These are phyloP conservation scores for Eclectus roratus DNA, from an alignment of 2,113 vertebrate species.

Conservation along the genomic window DNA sequence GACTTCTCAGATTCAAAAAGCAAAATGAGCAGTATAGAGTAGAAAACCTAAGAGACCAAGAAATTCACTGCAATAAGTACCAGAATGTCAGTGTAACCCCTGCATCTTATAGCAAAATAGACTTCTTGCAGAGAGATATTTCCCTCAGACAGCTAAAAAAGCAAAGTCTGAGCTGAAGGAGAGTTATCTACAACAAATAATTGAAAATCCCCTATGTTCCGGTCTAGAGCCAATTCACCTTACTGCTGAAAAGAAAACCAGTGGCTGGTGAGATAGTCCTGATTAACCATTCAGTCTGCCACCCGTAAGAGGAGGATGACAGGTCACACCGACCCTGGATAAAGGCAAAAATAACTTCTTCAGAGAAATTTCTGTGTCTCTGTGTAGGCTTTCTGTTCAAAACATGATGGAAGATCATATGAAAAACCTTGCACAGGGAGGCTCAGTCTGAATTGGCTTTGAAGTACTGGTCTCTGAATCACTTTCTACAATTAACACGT, in stretches of 20 bases:
- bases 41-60: background rate
- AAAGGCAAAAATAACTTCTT: background rate
- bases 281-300: background rate
- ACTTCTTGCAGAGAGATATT: background rate
- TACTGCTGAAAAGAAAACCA: background rate
- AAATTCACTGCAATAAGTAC: background rate
- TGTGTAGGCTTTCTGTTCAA: background rate
- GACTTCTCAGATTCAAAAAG: background rate
- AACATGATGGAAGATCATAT: background rate
- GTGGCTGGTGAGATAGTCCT: background rate
- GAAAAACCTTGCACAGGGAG: background rate
- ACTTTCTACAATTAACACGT: constrained; percentile 20
- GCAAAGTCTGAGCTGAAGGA: background rate
- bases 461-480: background rate
- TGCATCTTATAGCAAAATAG: background rate
- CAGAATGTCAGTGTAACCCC: background rate
- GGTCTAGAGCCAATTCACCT: background rate
- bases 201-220: background rate
- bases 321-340: background rate
- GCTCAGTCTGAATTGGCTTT: background rate
- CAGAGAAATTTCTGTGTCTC: background rate
- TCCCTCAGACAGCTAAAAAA: background rate
- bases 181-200: background rate
- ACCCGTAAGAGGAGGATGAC: background rate
- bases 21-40: background rate